Base-by-base conservation (phyloP, 1,140 invertebrate genomes). In the Cyphomyrmex costatus region DNA sequence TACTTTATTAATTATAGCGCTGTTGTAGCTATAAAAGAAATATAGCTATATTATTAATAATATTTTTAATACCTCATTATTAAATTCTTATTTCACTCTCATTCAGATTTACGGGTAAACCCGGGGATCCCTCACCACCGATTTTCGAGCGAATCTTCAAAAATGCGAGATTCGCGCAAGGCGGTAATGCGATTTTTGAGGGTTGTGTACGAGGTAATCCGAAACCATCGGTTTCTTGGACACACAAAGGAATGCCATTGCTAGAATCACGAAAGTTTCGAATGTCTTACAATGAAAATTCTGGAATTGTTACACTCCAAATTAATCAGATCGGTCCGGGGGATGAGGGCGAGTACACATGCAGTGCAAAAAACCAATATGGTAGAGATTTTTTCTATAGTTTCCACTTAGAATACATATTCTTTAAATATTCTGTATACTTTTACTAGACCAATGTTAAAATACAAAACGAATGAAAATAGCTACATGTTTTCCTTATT, bases 341-440 rank as follows among this genome's bases (percentile, higher is more conserved):
- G 51, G 98, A 99, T 94, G 98, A 99, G 94, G 98, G 98, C 85
- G 98, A 99, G 95, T 99, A 99, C 94, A 99, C 98, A 2, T 99
- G 98, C 94, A 98, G 97, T 77, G 98, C 98, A 12, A 96, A 97
- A 83, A 99, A 99, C 94, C 97, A 98, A 92, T 98, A 98, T 91
- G 98, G 95, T 95, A 19, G 36, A 73, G 85, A 83, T 53, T 82
- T 30, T 27, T 21, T 74, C 12, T 19, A 19, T n/a, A 68, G 19
- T 21, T 56, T 68, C 12, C 2, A 33, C 51, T 53, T 80, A 53
- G 1, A 21, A 53, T 30, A 14, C 3, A 36, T 49, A 12, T 27
- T 36, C 24, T 63, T n/a, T 30, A 42, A 46, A 30, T 3, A 12
- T 58, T 58, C n/a, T n/a, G 27, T n/a, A n/a, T n/a, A 19, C 8